Conservation (phyloP, 2,888 invertebrate species). For the Liodrosophila aerea region DNA sequence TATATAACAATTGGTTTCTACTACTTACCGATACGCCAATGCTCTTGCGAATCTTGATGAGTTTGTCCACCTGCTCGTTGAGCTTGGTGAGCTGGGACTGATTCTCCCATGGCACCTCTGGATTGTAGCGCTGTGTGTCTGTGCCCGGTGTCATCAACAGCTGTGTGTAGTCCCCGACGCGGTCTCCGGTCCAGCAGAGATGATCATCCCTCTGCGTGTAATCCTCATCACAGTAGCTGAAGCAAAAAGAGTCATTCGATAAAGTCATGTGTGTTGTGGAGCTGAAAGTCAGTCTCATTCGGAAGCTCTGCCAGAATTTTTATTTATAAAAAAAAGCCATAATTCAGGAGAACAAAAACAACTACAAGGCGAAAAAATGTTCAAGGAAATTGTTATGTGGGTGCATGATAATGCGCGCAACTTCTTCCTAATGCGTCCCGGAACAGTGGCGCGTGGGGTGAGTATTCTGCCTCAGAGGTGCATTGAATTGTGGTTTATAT, state of each 20-base stretch:
- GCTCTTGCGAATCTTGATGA: constrained; percentile 81
- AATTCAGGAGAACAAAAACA: not conserved
- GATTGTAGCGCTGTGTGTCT: constrained; percentile 82
- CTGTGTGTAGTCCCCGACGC: constrained; percentile 81
- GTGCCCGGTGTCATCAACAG: constrained; percentile 79
- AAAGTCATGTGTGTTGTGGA: too few relatives aligned
- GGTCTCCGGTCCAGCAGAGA: constrained; percentile 82
- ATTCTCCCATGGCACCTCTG: constrained; percentile 81
- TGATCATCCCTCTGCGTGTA: constrained; percentile 80
- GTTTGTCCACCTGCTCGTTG: constrained; percentile 81
- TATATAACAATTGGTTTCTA: too few relatives aligned
- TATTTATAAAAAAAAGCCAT: constrained; percentile 20
- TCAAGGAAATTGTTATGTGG: constrained; percentile 53
- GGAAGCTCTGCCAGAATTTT: constrained; percentile 22
- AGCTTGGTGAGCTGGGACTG: constrained; percentile 77
- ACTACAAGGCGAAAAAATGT: constrained; percentile 50
- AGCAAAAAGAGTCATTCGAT: not conserved
- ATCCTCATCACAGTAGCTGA: constrained; percentile 81
- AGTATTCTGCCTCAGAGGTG: too few relatives aligned
- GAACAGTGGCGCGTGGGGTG: constrained; percentile 36
- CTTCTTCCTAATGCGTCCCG: constrained; percentile 44
- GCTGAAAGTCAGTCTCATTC: constrained; percentile 18
- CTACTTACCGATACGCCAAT: constrained; percentile 80
- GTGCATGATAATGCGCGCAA: constrained; percentile 46
- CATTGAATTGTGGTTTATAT: not conserved